phyloP scores from a whole-genome alignment of 1,140 invertebrate genomes.

The Diachasma alloeum region DNA sequence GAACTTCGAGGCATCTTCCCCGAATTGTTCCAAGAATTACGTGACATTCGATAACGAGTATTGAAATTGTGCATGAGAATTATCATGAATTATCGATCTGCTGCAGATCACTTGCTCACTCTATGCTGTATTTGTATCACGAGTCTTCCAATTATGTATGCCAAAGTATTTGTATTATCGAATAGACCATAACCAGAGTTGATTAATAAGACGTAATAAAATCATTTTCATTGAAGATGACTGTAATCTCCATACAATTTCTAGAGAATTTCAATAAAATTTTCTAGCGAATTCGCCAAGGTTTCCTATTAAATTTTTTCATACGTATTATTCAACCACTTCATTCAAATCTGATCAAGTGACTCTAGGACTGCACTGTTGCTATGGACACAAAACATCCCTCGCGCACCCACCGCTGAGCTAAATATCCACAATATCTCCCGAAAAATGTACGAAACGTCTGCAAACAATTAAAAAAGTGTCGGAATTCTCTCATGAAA shows the following conservation, averaged over 20 bases:
- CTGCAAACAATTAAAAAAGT: too few relatives aligned
- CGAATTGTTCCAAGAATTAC: slow-evolving; percentile 15
- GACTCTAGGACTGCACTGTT: too few relatives aligned
- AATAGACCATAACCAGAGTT: not conserved
- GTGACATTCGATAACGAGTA: slow-evolving; percentile 4
- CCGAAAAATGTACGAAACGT: too few relatives aligned
- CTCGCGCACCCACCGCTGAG: too few relatives aligned
- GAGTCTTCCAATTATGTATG: not conserved
- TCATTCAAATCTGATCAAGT: too few relatives aligned
- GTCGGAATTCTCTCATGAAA: too few relatives aligned
- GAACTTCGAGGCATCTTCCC: not conserved
- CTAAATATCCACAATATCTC: too few relatives aligned
- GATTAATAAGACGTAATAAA: not conserved
- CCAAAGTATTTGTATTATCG: slow-evolving; percentile 20
- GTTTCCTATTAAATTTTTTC: too few relatives aligned
- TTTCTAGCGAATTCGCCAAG: too few relatives aligned
- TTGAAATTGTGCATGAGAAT: not conserved
- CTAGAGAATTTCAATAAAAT: too few relatives aligned
- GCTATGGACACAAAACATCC: too few relatives aligned
- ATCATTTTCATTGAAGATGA: not conserved
- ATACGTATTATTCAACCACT: too few relatives aligned
- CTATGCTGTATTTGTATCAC: not conserved
- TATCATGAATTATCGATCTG: not conserved
- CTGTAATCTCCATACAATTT: not conserved
- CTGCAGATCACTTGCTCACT: not conserved